These are phyloP conservation scores for Microcebus lehilahytsara DNA, from an alignment of 2,113 vertebrate species.

Conservation along the genomic window DNA sequence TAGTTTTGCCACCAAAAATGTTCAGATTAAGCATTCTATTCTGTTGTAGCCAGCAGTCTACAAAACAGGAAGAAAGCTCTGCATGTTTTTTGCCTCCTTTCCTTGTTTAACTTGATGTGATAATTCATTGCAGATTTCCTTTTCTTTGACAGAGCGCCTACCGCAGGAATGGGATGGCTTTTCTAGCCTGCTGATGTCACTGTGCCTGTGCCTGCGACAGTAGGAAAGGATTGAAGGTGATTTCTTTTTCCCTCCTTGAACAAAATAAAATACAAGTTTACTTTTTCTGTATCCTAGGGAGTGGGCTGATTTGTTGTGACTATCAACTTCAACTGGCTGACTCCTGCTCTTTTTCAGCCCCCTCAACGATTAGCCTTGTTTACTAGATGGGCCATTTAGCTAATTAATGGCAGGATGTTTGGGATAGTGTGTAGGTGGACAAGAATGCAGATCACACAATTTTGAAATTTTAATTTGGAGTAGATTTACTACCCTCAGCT, in stretches of 20 bases:
- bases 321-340: conserved; percentile 79
- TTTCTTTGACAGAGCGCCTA: conserved; percentile 89
- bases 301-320: conserved; percentile 83
- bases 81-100: conserved; percentile 76
- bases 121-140: conserved; percentile 87
- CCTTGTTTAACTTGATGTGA: conserved; percentile 79
- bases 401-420: conserved; percentile 91
- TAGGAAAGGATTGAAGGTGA: conserved; percentile 80
- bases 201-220: conserved; percentile 71
- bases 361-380: conserved; percentile 83
- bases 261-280: conserved; percentile 69
- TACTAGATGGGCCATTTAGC: conserved; percentile 82
- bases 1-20: conserved; percentile 80
- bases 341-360: conserved; percentile 82
- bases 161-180: conserved; percentile 92
- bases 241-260: conserved; percentile 64
- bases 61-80: conserved; percentile 81
- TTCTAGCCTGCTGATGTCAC: conserved; percentile 92
- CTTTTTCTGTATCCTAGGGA: conserved; percentile 60
- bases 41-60: conserved; percentile 77
- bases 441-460: conserved; percentile 82
- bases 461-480: conserved; percentile 79
- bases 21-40: conserved; percentile 77
- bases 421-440: conserved; percentile 85
- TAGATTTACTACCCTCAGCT: conserved; percentile 76